Evolutionary conservation across 2,888 invertebrate species (phyloP).

Genomic region (Cerastoderma edule): DNA sequence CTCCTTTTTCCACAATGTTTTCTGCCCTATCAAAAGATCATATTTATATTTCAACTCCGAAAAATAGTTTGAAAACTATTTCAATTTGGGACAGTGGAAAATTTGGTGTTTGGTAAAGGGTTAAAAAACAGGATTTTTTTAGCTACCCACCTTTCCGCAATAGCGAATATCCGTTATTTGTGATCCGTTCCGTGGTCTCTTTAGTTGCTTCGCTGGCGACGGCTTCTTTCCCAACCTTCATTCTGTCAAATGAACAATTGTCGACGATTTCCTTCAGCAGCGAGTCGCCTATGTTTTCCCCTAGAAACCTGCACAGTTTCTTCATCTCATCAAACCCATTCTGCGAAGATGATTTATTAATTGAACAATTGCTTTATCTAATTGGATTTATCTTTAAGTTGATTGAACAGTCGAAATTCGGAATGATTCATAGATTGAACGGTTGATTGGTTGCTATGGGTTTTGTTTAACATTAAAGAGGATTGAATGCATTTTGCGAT

Average conservation of each 20-base stretch:
- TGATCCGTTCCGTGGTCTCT: background rate
- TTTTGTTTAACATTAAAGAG: no score
- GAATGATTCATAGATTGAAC: background rate
- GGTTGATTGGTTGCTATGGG: no score
- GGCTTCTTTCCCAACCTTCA: constrained; percentile 14
- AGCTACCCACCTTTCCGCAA: constrained; percentile 34
- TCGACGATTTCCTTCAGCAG: constrained; percentile 23
- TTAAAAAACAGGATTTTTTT: no score
- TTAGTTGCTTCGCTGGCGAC: background rate
- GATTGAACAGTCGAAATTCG: no score
- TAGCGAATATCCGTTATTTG: constrained; percentile 15
- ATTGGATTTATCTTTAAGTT: background rate
- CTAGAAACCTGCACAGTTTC: constrained; percentile 26
- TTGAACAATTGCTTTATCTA: background rate
- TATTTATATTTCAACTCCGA: no score
- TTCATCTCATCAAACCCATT: constrained; percentile 27
- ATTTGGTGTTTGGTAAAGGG: no score
- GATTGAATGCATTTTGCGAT: no score
- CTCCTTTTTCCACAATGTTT: no score
- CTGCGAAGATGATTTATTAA: constrained; percentile 14
- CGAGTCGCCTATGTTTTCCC: background rate
- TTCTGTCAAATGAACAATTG: constrained; percentile 27
- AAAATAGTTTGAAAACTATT: no score
- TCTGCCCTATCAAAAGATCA: no score
- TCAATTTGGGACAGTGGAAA: no score